phyloP scores from a whole-genome alignment of 2,797 vertebrate species.

The Hoplostethus atlanticus region DNA sequence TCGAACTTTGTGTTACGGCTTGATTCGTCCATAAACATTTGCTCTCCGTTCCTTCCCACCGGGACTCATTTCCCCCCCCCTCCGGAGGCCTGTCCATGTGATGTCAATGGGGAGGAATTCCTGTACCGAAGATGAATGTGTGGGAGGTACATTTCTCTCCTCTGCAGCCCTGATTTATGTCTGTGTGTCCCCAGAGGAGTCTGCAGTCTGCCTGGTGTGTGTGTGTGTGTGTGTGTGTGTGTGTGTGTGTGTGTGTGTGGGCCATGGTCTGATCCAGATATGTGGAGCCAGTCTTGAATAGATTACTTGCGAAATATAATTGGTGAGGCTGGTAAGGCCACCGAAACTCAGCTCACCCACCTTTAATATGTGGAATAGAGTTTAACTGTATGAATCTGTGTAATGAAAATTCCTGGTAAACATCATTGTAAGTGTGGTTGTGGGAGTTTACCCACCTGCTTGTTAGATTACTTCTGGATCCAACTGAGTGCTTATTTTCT shows the following conservation, averaged over 20 bases:
- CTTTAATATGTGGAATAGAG: too few species aligned
- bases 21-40: constrained; percentile 8
- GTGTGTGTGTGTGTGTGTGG: constrained; percentile 1
- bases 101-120: constrained; percentile 14
- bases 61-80: not conserved
- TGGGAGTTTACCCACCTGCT: too few species aligned
- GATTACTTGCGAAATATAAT: not conserved
- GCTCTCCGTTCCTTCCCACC: not conserved
- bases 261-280: not conserved
- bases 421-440: not conserved
- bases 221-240: constrained; percentile 3
- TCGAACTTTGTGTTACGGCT: constrained; percentile 2
- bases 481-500: too few species aligned
- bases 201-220: constrained; percentile 30
- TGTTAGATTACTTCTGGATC: too few species aligned
- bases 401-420: too few species aligned
- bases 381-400: too few species aligned
- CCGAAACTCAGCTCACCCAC: too few species aligned
- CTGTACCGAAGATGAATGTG: constrained; percentile 15
- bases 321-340: too few species aligned
- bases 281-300: not conserved
- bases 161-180: constrained; percentile 36
- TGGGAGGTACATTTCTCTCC: constrained; percentile 18
- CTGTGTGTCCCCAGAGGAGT: constrained; percentile 37
- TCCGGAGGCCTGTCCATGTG: not conserved